These are phyloP conservation scores for Ypsolopha sequella DNA, from an alignment of 2,888 invertebrate genomes.

Conservation along the genomic window DNA sequence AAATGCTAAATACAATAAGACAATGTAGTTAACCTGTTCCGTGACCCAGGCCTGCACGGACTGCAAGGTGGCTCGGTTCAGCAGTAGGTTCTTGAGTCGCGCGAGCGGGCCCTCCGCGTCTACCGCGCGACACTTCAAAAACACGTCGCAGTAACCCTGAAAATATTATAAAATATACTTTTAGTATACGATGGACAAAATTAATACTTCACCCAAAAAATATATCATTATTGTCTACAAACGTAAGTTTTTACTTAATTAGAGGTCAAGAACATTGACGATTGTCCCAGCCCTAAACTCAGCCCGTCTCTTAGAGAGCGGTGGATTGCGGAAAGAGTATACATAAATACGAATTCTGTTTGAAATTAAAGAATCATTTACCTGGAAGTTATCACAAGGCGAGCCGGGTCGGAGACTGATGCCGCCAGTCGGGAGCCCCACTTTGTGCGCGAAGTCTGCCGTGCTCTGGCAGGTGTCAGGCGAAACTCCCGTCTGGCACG, in stretches of 20 bases:
- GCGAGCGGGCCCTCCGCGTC: slow-evolving; percentile 99
- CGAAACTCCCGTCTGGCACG: slow-evolving; percentile 91
- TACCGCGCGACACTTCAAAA: slow-evolving; percentile 97
- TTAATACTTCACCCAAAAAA: too few species aligned
- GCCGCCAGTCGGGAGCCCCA: slow-evolving; percentile 82
- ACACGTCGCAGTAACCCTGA: slow-evolving; percentile 99
- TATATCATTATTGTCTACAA: too few species aligned
- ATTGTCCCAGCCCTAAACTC: neutral
- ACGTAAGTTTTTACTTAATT: too few species aligned
- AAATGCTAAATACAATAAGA: too few species aligned
- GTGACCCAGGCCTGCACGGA: slow-evolving; percentile 95
- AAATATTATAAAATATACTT: slow-evolving; percentile 10
- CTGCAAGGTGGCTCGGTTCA: slow-evolving; percentile 90
- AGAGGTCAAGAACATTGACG: too few species aligned
- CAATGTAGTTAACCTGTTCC: slow-evolving; percentile 52
- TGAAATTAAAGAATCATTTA: slow-evolving; percentile 24
- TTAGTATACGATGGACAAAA: too few species aligned
- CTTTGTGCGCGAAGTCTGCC: slow-evolving; percentile 83
- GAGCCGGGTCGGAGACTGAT: slow-evolving; percentile 94
- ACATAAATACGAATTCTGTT: too few species aligned
- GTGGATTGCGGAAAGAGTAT: too few species aligned
- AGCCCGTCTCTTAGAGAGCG: too few species aligned
- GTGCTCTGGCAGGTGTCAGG: slow-evolving; percentile 84
- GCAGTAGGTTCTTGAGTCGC: slow-evolving; percentile 93
- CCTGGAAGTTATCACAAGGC: slow-evolving; percentile 98